phyloP scores from a whole-genome alignment of 2,113 vertebrate species.

The Cardinalis cardinalis region DNA sequence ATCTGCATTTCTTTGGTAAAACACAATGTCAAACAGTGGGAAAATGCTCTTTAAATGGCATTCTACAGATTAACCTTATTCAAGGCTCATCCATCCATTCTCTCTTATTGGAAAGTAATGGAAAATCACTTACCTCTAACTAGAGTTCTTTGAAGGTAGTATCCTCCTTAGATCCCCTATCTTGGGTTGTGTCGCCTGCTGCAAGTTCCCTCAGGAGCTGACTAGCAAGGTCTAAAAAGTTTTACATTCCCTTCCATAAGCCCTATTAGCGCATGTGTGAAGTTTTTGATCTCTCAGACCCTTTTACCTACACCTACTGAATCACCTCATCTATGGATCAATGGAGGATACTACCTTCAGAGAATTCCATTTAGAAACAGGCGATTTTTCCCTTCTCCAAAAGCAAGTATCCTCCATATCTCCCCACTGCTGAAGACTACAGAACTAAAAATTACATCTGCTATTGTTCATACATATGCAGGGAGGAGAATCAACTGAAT shows the following conservation, averaged over 20 bases:
- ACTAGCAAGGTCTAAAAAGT: slow-evolving; percentile 72
- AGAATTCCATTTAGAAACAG: slow-evolving; percentile 73
- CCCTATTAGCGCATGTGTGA: slow-evolving; percentile 76
- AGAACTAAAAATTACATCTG: slow-evolving; percentile 41
- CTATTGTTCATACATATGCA: slow-evolving; percentile 17
- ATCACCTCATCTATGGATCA: slow-evolving; percentile 34
- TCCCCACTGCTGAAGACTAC: slow-evolving; percentile 48
- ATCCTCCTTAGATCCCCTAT: slow-evolving; percentile 80
- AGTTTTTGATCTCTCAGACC: slow-evolving; percentile 31
- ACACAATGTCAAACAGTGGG: slow-evolving; percentile 66
- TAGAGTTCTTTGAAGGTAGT: slow-evolving; percentile 79
- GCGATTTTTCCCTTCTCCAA: slow-evolving; percentile 67
- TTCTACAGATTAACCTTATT: slow-evolving; percentile 14
- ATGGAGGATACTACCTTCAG: slow-evolving; percentile 70
- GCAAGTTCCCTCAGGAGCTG: slow-evolving; percentile 70
- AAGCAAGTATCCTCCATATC: slow-evolving; percentile 74
- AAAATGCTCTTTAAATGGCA: slow-evolving; percentile 49
- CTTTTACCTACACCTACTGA: slow-evolving; percentile 39
- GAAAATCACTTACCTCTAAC: slow-evolving; percentile 79
- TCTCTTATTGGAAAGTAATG: slow-evolving; percentile 45
- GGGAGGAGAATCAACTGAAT: slow-evolving; percentile 46
- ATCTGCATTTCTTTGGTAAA: slow-evolving; percentile 10
- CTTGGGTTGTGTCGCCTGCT: slow-evolving; percentile 79
- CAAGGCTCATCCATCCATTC: slow-evolving; percentile 17
- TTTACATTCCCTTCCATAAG: slow-evolving; percentile 73